Evolutionary conservation across 2,888 invertebrate genomes (phyloP).

Genomic region (Drosophila infuscata): DNA sequence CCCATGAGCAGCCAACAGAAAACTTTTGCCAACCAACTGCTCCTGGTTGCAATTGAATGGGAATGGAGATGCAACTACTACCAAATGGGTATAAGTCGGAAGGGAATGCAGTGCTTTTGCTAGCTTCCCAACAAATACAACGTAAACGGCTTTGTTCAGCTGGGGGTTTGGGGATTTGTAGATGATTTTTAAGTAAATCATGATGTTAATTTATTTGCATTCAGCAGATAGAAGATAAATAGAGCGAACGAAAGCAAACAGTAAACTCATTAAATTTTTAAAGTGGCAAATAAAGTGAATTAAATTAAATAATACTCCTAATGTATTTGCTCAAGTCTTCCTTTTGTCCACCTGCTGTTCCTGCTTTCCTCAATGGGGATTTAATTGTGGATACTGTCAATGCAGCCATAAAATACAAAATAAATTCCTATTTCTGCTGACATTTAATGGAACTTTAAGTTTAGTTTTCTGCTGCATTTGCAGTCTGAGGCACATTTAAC

Average conservation of each 20-base stretch:
- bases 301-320: not conserved
- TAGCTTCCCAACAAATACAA: constrained; percentile 43
- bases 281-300: not conserved
- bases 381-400: not conserved
- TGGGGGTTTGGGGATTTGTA: constrained; percentile 2
- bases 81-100: constrained; percentile 1
- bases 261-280: not conserved
- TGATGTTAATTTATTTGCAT: constrained; percentile 62
- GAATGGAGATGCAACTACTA: constrained; percentile 18
- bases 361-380: not conserved
- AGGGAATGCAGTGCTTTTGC: constrained; percentile 28
- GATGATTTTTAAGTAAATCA: constrained; percentile 53
- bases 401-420: constrained; percentile 10
- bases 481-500: constrained; percentile 12
- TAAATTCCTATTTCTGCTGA: constrained; percentile 12
- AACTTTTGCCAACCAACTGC: constrained; percentile 47
- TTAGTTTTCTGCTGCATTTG: constrained; percentile 28
- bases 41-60: constrained; percentile 29
- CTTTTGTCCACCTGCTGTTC: too few relatives aligned
- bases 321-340: not conserved
- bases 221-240: constrained; percentile 14
- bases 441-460: constrained; percentile 24
- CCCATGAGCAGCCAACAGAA: constrained; percentile 64
- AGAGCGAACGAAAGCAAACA: constrained; percentile 1
- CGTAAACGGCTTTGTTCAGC: constrained; percentile 42